phyloP scores from a whole-genome alignment of 2,113 vertebrate species.

The Jacana jacana region DNA sequence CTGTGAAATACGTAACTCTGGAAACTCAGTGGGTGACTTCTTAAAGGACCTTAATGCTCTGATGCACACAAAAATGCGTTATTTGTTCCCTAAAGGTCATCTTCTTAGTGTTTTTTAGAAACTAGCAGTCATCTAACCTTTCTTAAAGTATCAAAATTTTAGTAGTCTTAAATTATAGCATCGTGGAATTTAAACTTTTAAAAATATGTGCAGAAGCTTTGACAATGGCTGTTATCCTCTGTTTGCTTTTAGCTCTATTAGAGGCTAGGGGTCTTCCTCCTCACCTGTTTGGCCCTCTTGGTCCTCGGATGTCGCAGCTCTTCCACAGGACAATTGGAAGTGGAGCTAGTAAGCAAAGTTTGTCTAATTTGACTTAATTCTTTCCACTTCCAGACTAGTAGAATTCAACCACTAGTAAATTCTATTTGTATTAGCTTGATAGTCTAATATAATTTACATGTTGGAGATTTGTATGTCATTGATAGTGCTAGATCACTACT shows the following conservation, averaged over 20 bases:
- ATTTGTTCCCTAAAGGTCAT: not conserved
- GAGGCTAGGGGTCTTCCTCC: constrained; percentile 98
- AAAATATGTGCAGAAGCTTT: constrained; percentile 52
- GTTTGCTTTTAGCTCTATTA: constrained; percentile 86
- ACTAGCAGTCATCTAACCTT: not conserved
- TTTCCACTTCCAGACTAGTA: constrained; percentile 57
- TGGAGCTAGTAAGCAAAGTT: constrained; percentile 92
- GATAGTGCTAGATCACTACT: not conserved
- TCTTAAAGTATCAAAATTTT: not conserved
- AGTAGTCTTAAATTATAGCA: constrained; percentile 20
- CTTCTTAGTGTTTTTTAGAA: not conserved
- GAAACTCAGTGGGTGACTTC: not conserved
- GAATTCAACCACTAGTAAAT: constrained; percentile 17
- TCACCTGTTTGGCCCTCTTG: constrained; percentile 97
- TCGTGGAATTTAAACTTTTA: constrained; percentile 39
- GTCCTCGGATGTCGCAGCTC: constrained; percentile 98
- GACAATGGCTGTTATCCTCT: constrained; percentile 69
- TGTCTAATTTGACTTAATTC: constrained; percentile 65
- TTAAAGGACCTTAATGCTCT: not conserved
- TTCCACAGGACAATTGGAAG: constrained; percentile 99
- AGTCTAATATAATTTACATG: not conserved
- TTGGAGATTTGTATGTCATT: constrained; percentile 17
- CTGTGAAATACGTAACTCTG: not conserved
- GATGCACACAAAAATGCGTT: not conserved
- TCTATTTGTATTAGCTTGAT: constrained; percentile 31